Evolutionary conservation across 1,140 invertebrate species (phyloP).

Genomic region (Microvelia longipes): DNA sequence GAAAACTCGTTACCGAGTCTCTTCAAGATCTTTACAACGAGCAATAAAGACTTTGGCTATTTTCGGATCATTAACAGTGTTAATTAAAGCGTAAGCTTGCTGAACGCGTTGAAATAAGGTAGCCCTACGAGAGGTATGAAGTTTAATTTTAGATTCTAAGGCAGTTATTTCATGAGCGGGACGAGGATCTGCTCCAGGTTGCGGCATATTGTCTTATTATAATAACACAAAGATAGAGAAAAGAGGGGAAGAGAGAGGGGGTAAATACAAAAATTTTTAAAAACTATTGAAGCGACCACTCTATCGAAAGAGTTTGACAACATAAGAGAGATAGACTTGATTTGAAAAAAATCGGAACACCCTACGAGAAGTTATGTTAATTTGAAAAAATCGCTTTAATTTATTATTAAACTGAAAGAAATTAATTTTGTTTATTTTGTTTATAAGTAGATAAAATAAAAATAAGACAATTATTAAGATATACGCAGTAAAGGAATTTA

Average conservation of each 20-base stretch:
- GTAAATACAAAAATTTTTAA: background rate
- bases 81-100: background rate
- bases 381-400: too few relatives aligned
- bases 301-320: background rate
- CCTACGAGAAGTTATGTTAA: too few relatives aligned
- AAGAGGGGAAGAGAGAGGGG: too few relatives aligned
- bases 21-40: background rate
- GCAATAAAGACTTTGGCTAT: background rate
- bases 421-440: too few relatives aligned
- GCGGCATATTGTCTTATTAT: background rate
- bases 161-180: too few relatives aligned
- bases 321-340: background rate
- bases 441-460: too few relatives aligned
- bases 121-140: background rate
- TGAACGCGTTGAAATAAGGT: background rate
- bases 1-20: background rate
- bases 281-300: background rate
- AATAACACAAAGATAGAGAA: background rate
- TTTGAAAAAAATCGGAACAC: slow-evolving; percentile 26
- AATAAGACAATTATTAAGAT: too few relatives aligned
- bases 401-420: too few relatives aligned
- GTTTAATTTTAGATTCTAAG: background rate
- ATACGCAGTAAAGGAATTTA: too few relatives aligned
- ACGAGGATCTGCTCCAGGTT: background rate
- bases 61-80: background rate